Base-by-base conservation (phyloP, 2,797 vertebrate species). In the Ispidina lecontei region DNA sequence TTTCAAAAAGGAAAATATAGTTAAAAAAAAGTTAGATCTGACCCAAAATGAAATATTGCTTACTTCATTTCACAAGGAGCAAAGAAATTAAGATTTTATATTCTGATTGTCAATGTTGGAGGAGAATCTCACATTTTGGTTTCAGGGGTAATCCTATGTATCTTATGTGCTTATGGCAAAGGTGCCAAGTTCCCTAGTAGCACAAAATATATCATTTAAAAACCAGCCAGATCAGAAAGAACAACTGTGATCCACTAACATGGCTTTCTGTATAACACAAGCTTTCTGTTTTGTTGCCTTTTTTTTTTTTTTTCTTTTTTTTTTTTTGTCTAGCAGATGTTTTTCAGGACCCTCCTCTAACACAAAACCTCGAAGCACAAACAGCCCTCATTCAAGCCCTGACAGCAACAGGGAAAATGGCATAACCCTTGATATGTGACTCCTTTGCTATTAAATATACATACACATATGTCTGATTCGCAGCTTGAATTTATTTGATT, bases 191-290 rank as follows among this genome's bases (percentile, higher is more conserved):
- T 84, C 47, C 47, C 28, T 33, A 54, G 67, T 73, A 92, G 35
- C 62, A 89, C 63, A 73, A 94, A 84, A 78, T 47, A 84, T 84
- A 93, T 55, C 21, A 41, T 39, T 80, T 47, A 33, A 65, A 87
- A 92, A 35, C 0, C 37, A 68, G 11, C 19, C 43, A 84, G 58
- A 29, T 12, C 64, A 51, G 46, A 74, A 71, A 71, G 65, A 56
- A 55, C 33, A 44, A 41, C 12, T 63, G 6, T 62, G 72, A 56
- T 54, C 41, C 67, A 37, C 19, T 20, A 35, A 6, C 39, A 37
- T 33, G 46, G 33, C 16, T 55, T 93, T 51, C 31, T 59, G 25
- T 19, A 23, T 6, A 41, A 44, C 9, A 23, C 15, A 80, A 26
- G 25, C 25, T 49, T 26, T 49, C 47, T 16, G 47, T 49, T 49